These are phyloP conservation scores for Austrofundulus limnaeus DNA, from an alignment of 2,113 vertebrate species.

Conservation along the genomic window DNA sequence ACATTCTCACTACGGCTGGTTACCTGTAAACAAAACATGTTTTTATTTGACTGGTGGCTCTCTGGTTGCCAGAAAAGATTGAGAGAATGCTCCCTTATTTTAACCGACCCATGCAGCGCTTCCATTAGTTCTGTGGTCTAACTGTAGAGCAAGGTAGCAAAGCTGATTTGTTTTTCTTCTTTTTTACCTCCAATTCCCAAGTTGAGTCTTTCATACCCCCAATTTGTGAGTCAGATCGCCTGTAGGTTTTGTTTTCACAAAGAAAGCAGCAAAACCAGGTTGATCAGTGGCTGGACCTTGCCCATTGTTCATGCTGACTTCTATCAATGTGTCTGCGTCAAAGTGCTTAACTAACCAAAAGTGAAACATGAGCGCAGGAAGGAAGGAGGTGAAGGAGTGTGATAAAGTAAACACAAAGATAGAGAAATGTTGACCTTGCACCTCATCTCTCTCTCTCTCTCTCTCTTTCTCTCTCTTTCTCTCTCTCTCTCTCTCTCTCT, in stretches of 20 bases:
- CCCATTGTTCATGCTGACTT: conserved; percentile 55
- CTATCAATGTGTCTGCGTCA: conserved; percentile 66
- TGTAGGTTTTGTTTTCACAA: conserved; percentile 31
- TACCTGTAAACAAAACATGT: conserved; percentile 67
- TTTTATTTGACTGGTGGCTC: conserved; percentile 49
- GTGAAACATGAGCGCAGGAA: conserved; percentile 46
- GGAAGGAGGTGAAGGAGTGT: conserved; percentile 42
- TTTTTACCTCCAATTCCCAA: neutral
- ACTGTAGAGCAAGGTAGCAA: neutral
- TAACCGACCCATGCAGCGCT: conserved; percentile 21
- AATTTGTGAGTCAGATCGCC: conserved; percentile 12
- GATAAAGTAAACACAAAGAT: conserved; percentile 65
- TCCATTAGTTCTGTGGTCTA: conserved; percentile 17
- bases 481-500: no score
- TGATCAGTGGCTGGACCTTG: conserved; percentile 38
- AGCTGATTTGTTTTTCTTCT: neutral
- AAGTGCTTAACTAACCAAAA: conserved; percentile 51
- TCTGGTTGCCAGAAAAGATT: conserved; percentile 19
- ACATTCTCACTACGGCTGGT: conserved; percentile 48
- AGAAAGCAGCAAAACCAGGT: conserved; percentile 24
- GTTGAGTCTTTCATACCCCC: conserved; percentile 9
- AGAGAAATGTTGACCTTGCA: conserved; percentile 51
- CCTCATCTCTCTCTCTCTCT: conserved; percentile 5
- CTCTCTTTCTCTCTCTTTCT: no score
- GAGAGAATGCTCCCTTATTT: conserved; percentile 24